A percentile compares a stretch with the other conserved stretches of the same genome.
These are phyloP conservation scores for Cerastis leucographa DNA, from an alignment of 2,888 invertebrate species.

Conservation along the genomic window DNA sequence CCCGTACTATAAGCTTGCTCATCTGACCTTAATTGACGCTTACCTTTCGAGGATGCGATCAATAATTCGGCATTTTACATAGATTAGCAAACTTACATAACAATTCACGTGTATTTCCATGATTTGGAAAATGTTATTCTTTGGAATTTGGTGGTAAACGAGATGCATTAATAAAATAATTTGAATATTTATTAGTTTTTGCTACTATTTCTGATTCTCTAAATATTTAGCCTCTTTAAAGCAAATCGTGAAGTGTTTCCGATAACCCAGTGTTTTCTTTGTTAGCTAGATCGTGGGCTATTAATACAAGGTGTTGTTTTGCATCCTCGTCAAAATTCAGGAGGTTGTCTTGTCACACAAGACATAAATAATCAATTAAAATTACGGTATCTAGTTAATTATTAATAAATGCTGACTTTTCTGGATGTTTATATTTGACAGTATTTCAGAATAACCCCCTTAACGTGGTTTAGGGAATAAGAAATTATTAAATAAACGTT, in stretches of 20 bases:
- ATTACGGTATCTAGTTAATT: no score
- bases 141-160: background rate
- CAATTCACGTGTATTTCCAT: background rate
- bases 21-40: conserved; percentile 23
- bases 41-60: conserved; percentile 20
- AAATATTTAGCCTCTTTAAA: background rate
- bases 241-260: background rate
- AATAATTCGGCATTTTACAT: conserved; percentile 23
- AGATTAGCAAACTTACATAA: conserved; percentile 17
- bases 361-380: no score
- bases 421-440: no score
- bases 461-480: no score
- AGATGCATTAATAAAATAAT: conserved; percentile 1
- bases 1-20: conserved; percentile 22
- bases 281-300: background rate
- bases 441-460: no score
- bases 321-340: no score
- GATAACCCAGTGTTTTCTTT: background rate
- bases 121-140: conserved; percentile 7
- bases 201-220: background rate
- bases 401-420: no score
- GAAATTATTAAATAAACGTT: no score
- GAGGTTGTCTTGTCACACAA: no score
- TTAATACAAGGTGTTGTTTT: no score
- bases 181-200: background rate